Percentiles rank a stretch among this genome's conserved stretches.
Evolutionary conservation across 2,113 vertebrate species (phyloP).

Genomic region (Orientallactaga bullata): DNA sequence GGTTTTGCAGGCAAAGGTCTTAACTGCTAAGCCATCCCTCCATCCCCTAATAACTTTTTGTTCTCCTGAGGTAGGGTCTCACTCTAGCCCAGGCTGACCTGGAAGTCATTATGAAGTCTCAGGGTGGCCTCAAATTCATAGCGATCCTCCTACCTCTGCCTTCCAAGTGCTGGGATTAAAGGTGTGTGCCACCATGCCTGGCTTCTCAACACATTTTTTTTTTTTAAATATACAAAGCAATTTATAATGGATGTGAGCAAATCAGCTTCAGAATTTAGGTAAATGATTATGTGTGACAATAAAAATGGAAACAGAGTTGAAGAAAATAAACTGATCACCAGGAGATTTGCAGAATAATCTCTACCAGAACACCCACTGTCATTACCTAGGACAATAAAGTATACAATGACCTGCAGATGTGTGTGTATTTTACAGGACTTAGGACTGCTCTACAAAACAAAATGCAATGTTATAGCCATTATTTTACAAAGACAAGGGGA

Average conservation of each 20-base stretch:
- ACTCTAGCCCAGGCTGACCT: too few species aligned
- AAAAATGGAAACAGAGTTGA: not conserved
- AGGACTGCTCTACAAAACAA: not conserved
- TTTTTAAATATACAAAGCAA: not conserved
- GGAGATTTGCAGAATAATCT: not conserved
- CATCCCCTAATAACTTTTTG: too few species aligned
- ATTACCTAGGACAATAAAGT: not conserved
- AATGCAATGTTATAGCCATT: too few species aligned
- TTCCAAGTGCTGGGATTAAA: too few species aligned
- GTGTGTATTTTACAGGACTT: not conserved
- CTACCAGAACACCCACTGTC: not conserved
- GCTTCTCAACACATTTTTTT: too few species aligned
- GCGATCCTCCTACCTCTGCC: too few species aligned
- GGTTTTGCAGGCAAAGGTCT: too few species aligned
- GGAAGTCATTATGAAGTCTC: too few species aligned
- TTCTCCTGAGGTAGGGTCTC: too few species aligned
- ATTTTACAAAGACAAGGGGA: not conserved
- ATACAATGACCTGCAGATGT: not conserved
- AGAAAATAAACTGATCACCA: not conserved
- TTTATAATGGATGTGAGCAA: not conserved
- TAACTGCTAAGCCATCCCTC: too few species aligned
- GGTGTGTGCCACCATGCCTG: too few species aligned
- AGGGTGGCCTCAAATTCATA: too few species aligned
- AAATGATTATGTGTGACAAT: not conserved
- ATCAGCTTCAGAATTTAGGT: not conserved